phyloP scores from a whole-genome alignment of 2,888 invertebrate genomes.

The Melitaea athalia region DNA sequence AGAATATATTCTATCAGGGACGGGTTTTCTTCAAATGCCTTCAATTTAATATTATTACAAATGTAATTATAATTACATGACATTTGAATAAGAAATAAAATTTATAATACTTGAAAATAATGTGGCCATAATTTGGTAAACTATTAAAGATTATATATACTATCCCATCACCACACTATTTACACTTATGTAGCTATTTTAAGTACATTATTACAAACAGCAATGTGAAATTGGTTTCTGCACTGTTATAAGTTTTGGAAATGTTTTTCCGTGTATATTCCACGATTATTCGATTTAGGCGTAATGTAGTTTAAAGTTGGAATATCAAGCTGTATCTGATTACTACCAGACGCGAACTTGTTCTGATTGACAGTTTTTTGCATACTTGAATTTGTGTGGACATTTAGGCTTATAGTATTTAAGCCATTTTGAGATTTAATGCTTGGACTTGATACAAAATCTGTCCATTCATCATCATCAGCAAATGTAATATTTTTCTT shows the following conservation, averaged over 20 bases:
- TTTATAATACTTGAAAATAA: constrained; percentile 23
- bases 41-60: constrained; percentile 15
- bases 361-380: constrained; percentile 58
- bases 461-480: constrained; percentile 79
- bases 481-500: constrained; percentile 57
- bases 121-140: constrained; percentile 24
- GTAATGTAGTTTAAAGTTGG: constrained; percentile 76
- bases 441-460: constrained; percentile 74
- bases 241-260: constrained; percentile 80
- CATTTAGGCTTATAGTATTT: constrained; percentile 76
- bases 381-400: constrained; percentile 69
- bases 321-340: constrained; percentile 64
- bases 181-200: constrained; percentile 56
- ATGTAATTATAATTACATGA: constrained; percentile 10
- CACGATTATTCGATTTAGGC: constrained; percentile 66
- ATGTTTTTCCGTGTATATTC: constrained; percentile 69
- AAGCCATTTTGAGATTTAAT: constrained; percentile 72
- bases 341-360: constrained; percentile 57
- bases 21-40: constrained; percentile 27
- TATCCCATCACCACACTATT: constrained; percentile 65
- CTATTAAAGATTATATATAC: constrained; percentile 36
- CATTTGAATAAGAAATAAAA: not conserved
- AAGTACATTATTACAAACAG: constrained; percentile 63
- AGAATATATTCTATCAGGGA: constrained; percentile 24
- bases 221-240: constrained; percentile 38